These are phyloP conservation scores for Microctenopoma steveboyesi DNA, from an alignment of 2,797 vertebrate species.

Conservation along the genomic window DNA sequence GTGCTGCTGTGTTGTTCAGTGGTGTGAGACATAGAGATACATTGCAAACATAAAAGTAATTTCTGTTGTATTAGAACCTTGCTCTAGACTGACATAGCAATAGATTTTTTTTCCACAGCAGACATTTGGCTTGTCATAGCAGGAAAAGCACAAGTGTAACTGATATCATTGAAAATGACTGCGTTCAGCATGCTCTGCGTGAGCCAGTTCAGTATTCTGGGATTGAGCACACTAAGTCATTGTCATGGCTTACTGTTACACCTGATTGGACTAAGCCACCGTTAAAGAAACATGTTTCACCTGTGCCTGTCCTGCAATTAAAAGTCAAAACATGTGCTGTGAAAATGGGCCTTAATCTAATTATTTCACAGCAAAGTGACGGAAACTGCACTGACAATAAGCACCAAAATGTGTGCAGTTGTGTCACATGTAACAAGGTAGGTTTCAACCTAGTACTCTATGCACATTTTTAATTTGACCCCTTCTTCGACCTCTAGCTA, in stretches of 20 bases:
- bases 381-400: too few species aligned
- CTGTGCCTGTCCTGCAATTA: neutral
- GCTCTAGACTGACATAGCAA: neutral
- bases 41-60: neutral
- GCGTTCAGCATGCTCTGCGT: neutral
- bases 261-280: neutral
- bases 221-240: neutral
- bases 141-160: neutral
- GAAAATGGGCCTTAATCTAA: neutral
- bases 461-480: neutral
- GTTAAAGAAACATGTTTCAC: neutral
- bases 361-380: too few species aligned
- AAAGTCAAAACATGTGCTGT: neutral
- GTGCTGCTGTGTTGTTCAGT: neutral
- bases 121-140: neutral
- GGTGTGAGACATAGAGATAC: neutral
- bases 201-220: neutral
- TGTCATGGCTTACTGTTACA: neutral
- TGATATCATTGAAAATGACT: neutral
- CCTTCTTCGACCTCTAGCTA: slow-evolving; percentile 17
- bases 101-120: neutral
- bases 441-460: neutral
- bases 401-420: too few species aligned
- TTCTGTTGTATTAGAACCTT: neutral
- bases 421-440: too few species aligned